These are phyloP conservation scores for Orthonevra nobilis DNA, from an alignment of 2,888 invertebrate genomes.

Conservation along the genomic window DNA sequence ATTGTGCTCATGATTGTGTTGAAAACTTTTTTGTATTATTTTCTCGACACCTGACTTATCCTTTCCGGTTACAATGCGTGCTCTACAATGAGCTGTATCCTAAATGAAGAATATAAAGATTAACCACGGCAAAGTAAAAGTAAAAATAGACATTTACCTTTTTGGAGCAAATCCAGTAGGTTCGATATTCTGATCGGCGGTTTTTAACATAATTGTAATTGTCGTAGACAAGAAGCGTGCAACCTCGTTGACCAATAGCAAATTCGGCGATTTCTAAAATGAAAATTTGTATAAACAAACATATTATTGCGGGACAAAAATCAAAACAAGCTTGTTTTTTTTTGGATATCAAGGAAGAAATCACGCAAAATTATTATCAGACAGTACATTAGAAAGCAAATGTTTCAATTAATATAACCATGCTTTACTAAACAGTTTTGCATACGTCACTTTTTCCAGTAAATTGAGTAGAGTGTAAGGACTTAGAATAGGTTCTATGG, in stretches of 20 bases:
- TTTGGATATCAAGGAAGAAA: too few species aligned
- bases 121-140: too few species aligned
- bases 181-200: constrained; percentile 77
- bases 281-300: constrained; percentile 4
- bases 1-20: constrained; percentile 77
- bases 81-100: constrained; percentile 78
- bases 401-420: too few species aligned
- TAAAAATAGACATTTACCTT: constrained; percentile 74
- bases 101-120: constrained; percentile 60
- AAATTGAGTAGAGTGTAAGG: too few species aligned
- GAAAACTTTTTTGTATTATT: constrained; percentile 76
- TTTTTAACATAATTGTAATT: constrained; percentile 79
- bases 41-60: constrained; percentile 75
- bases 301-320: too few species aligned
- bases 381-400: too few species aligned
- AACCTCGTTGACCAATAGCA: constrained; percentile 79
- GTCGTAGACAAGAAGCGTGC: constrained; percentile 75
- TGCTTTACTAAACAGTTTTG: too few species aligned
- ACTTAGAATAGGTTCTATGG: too few species aligned
- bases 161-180: constrained; percentile 79
- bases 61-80: constrained; percentile 77
- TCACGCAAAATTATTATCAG: too few species aligned
- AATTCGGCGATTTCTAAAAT: constrained; percentile 78
- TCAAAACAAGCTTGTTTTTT: too few species aligned
- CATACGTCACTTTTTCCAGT: too few species aligned